phyloP scores from a whole-genome alignment of 2,113 vertebrate species.

The Nesospiza acunhae region DNA sequence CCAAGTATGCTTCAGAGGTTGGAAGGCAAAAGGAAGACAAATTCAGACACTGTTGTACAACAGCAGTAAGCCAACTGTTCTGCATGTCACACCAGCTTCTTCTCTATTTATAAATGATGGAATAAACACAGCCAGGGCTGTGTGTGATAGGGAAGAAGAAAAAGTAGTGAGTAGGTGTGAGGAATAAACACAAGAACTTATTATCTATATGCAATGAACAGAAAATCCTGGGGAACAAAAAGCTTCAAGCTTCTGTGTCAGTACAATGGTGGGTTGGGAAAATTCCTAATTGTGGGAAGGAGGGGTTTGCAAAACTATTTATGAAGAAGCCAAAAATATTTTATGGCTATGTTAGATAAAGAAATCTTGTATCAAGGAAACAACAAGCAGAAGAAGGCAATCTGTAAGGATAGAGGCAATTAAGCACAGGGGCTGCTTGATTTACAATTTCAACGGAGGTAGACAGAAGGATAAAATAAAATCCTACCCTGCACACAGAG shows the following conservation, averaged over 20 bases:
- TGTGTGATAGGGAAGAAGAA: background rate
- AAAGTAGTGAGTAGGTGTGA: conserved; percentile 13
- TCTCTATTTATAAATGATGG: background rate
- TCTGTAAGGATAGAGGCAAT: background rate
- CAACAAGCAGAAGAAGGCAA: background rate
- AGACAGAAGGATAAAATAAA: conserved; percentile 1
- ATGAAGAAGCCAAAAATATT: background rate
- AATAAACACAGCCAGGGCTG: background rate
- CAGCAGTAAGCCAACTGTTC: background rate
- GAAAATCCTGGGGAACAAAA: background rate
- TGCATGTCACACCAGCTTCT: background rate
- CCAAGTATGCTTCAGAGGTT: background rate
- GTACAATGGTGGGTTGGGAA: background rate
- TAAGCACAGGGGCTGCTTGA: background rate
- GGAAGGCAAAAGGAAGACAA: background rate
- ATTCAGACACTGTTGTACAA: background rate
- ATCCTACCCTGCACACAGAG: background rate
- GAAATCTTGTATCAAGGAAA: background rate
- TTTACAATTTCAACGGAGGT: background rate
- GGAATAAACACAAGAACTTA: conserved; percentile 2
- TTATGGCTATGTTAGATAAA: background rate
- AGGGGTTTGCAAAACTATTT: background rate
- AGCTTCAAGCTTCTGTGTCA: background rate
- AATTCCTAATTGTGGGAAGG: background rate
- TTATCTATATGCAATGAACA: background rate